phyloP scores from a whole-genome alignment of 2,113 vertebrate species.

The Helogale parvula region DNA sequence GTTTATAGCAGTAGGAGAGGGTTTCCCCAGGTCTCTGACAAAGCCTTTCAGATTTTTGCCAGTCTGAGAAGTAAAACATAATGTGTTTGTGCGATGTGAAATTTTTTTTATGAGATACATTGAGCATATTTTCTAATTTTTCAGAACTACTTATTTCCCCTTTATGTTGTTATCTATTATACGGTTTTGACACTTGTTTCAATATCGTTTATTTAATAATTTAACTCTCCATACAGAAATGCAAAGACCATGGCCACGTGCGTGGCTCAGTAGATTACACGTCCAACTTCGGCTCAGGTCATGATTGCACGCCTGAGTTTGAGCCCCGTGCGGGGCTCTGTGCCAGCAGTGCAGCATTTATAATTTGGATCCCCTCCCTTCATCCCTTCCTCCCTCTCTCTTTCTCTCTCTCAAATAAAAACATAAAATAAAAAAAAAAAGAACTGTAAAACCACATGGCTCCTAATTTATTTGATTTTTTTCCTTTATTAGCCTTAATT shows the following conservation, averaged over 20 bases:
- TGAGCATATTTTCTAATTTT: conserved; percentile 29
- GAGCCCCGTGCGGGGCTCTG: too few relatives aligned
- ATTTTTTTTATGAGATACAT: not conserved
- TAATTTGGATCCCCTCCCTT: too few relatives aligned
- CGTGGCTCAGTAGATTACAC: too few relatives aligned
- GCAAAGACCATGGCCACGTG: not conserved
- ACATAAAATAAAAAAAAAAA: too few relatives aligned
- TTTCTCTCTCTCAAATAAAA: too few relatives aligned
- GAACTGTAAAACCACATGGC: not conserved
- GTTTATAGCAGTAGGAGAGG: not conserved
- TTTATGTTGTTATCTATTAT: not conserved
- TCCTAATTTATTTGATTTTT: not conserved
- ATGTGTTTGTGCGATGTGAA: not conserved
- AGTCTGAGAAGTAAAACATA: not conserved
- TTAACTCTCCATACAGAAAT: not conserved
- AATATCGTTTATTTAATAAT: not conserved
- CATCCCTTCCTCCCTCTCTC: too few relatives aligned
- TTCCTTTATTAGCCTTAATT: not conserved
- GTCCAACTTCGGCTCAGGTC: too few relatives aligned
- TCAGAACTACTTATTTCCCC: not conserved
- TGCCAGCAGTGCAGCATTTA: too few relatives aligned
- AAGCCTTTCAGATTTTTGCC: not conserved
- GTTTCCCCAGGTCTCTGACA: not conserved
- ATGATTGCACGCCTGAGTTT: too few relatives aligned
- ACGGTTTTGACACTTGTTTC: not conserved